Conservation (phyloP, 2,797 vertebrate species). For the Spinus olivaceus region DNA sequence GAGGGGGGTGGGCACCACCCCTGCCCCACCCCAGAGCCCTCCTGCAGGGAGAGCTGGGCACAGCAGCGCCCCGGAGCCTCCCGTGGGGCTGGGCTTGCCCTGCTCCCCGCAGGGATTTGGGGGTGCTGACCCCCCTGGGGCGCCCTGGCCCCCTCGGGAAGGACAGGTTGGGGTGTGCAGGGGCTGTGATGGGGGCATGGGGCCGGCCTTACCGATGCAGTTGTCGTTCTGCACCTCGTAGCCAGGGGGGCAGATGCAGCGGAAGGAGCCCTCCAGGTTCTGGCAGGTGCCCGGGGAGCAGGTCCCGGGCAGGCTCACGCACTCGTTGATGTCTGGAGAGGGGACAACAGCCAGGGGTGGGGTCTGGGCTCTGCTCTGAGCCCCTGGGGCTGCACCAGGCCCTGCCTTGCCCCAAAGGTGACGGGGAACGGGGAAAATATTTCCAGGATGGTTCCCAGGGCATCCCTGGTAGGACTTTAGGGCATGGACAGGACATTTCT, state of each 20-base stretch:
- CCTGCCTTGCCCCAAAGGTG: background rate
- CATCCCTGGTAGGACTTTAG: background rate
- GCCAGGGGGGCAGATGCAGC: conserved; percentile 89
- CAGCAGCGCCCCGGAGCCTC: background rate
- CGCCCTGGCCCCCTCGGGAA: background rate
- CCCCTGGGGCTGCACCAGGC: background rate
- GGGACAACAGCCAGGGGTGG: background rate
- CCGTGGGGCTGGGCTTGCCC: background rate
- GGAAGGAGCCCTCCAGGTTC: conserved; percentile 93
- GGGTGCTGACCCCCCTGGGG: background rate
- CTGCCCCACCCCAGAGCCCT: background rate
- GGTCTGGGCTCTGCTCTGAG: background rate
- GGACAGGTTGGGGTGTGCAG: background rate
- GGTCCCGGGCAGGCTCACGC: conserved; percentile 83
- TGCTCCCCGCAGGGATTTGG: background rate
- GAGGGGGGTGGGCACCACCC: background rate
- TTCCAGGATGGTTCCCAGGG: background rate
- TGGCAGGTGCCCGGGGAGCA: conserved; percentile 94
- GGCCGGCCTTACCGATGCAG: conserved; percentile 83
- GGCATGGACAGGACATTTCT: background rate
- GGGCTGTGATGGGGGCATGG: background rate
- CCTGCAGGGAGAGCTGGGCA: background rate
- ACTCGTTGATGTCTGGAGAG: conserved; percentile 87
- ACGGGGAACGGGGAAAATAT: background rate
- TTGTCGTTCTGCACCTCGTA: conserved; percentile 91